A percentile compares a stretch with the other conserved stretches of the same genome.
Evolutionary conservation across 2,888 invertebrate genomes (phyloP).

Genomic region (Standfussiana lucernea): DNA sequence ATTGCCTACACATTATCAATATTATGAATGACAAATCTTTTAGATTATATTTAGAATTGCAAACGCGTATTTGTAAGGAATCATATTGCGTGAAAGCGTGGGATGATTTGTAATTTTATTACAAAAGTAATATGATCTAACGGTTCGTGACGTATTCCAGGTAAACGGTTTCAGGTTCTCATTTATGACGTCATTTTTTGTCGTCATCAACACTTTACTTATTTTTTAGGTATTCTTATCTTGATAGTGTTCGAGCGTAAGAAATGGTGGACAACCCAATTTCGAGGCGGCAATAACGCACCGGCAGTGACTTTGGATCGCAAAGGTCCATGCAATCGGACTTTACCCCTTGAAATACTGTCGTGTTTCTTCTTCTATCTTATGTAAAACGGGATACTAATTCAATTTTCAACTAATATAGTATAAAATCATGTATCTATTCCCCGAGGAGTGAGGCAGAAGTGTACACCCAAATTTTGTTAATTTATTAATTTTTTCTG

Average conservation of each 20-base stretch:
- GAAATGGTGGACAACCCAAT: background rate
- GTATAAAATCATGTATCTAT: background rate
- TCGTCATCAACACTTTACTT: slow-evolving; percentile 11
- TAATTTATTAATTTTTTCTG: background rate
- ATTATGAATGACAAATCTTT: slow-evolving; percentile 9
- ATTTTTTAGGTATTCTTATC: background rate
- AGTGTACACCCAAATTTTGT: background rate
- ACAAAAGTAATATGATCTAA: slow-evolving; percentile 38
- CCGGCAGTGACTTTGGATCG: background rate
- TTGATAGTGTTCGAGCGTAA: background rate
- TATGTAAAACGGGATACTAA: background rate
- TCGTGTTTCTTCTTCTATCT: background rate
- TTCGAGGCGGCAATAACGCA: background rate
- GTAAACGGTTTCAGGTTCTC: background rate
- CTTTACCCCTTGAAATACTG: background rate
- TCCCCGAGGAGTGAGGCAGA: background rate
- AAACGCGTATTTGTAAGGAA: slow-evolving; percentile 20
- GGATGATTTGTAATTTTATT: slow-evolving; percentile 20
- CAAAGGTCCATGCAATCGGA: background rate
- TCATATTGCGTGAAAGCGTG: slow-evolving; percentile 33
- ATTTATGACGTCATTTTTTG: background rate
- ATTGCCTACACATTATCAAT: background rate
- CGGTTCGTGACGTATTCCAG: slow-evolving; percentile 25
- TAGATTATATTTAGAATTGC: slow-evolving; percentile 11
- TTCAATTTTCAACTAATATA: background rate